Base-by-base conservation (phyloP, 2,113 vertebrate species). In the Orcinus orca region DNA sequence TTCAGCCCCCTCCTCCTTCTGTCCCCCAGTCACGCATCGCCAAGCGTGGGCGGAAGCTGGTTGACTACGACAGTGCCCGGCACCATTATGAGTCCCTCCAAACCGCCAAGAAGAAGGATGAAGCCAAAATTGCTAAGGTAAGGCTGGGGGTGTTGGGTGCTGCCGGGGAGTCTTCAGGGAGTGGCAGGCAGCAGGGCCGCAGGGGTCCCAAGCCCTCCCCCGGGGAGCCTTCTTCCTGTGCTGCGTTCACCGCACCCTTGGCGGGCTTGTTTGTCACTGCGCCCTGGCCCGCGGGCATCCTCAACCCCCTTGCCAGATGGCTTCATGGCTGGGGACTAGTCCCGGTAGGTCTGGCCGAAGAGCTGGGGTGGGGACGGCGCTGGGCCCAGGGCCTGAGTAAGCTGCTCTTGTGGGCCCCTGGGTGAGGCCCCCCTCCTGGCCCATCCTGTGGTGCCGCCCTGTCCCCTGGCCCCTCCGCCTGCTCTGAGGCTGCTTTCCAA, bases 71-170 rank as follows among this genome's bases (percentile, higher is more conserved):
- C 99, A 99, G 99, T 20, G 99, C 99, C 94, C 99, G 99, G 84
- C 99, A 99, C 98, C 99, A 99, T 96, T 99, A 98, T 18, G 99
- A 99, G 97, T 99, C 99, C 36, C 99, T 99, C 9, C 99, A 99
- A 97, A 99, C 99, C 8, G 98, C 99, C 80, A 99, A 99, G 98
- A 99, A 99, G 99, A 99, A 99, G 98, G 99, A 99, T 0, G 99
- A 99, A 67, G 99, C 99, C 96, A 99, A 99, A 98, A 99, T 99
- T 0, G 99, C 99, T 82, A 99, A 99, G 99, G 99, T 99, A 98
- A 98, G 96, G 44, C 41, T 36, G 29, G 38, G 47, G 41, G 5
- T 5, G 71, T 38, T 0, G 4, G 3, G 21, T 23, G 38, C 0
- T 3, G 2, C 53, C 41, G 70, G 4, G 3, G 25, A 5, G 3